Evolutionary conservation across 92 coral and sea anemone species (phyloP), one percentile per base, ranked within the genome.

Genomic region (Montipora capitata): DNA sequence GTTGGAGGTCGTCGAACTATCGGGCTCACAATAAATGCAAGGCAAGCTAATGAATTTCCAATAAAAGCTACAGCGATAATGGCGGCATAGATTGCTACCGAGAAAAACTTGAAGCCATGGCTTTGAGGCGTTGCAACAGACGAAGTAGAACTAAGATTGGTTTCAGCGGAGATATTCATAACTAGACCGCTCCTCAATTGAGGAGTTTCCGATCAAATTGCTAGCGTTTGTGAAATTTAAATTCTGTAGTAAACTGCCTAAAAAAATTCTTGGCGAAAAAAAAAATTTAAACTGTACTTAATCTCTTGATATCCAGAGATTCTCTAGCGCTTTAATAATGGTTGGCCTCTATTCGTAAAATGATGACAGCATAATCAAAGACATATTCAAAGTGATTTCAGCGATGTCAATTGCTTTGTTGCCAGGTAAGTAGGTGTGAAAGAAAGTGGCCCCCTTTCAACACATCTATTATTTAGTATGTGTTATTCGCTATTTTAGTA

Each of bases 41-140:
- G 18, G 76, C 96, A 94, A 43, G 95, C 98, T 40, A 97, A 72
- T 8, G 84, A 39, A 68, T 97, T 97, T 54, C 99, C 99, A 5
- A 92, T 61, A 5, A 89, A 38, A 4, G 98, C 97, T 16, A 75
- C 83, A 10, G 85, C 17, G 10, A 92, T 86, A 64, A 97, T 92
- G 40, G 72, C 51, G 41, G 83, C 77, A 45, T 95, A 94, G 8
- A 91, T 43, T 11, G 89, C 78, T 65, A 81, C 81, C 48, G 79
- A 41, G 38, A 83, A 16, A 40, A 72, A 72, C 61, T 59, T 83
- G 27, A 83, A 83, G 2, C 59, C 80, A 7, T 59, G 41, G 51
- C 14, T 59, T 2, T 45, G 63, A 2, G 39, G 74, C 20, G 70
- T 6, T 68, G n/a, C 11, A 44, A 2, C 58, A 3, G 42, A 9